Base-by-base conservation (phyloP, 2,797 vertebrate genomes). In the Crax fasciolata region DNA sequence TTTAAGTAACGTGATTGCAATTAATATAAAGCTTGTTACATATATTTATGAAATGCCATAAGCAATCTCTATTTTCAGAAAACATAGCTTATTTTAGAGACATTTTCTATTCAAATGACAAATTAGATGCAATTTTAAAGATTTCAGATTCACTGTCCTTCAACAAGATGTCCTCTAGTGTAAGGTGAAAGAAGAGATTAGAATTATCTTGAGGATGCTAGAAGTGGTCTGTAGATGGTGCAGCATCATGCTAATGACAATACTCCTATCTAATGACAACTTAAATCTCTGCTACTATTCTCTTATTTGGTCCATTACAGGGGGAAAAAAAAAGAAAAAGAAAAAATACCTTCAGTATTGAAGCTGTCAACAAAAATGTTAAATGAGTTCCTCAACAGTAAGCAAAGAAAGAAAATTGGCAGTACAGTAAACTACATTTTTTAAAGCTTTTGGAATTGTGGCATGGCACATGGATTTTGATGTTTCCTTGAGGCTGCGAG, bases 111-210 rank as follows among this genome's bases (percentile, higher is more conserved):
- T 72, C 10, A 54, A 58, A 52, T 65, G 38, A 85, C 14, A 57
- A 58, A 61, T 21, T 66, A 19, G 4, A 32, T 62, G 48, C 5
- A 44, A 21, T 70, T 43, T 68, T 70, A 28, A 67, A 89, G 13
- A 76, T 67, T 93, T 68, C 32, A 62, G 35, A 83, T 94, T 58
- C 10, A 46, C 18, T 54, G 30, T 76, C 38, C 10, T 90, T 87
- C 30, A 23, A 95, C 35, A 11, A 76, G 27, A 30, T 78, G 20
- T 86, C 57, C 30, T 68, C 46, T 30, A 76, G 70, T 75, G 46
- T 73, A 90, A 87, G 46, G 44, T 76, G 84, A 27, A 73, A 90
- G 65, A 92, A 95, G 95, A 77, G 65, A 76, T 93, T 94, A 91
- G 57, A 93, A 93, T 43, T 7, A 43, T 28, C 82, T 71, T 84